Conservation (phyloP, 2,113 vertebrate genomes). For the Epinephelus fuscoguttatus region DNA sequence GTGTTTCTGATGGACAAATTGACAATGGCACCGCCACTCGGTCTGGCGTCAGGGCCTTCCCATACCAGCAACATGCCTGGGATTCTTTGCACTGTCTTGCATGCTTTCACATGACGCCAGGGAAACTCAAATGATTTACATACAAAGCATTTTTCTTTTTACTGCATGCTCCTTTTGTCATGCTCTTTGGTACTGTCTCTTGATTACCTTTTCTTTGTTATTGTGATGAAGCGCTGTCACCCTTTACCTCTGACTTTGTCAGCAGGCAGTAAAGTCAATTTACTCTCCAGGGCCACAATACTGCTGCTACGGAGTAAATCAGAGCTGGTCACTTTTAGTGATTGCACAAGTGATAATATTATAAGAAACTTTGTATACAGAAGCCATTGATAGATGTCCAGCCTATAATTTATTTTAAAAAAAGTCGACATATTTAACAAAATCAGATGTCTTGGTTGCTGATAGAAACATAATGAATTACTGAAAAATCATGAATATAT, state of each 20-base stretch:
- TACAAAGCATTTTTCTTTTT: conserved; percentile 65
- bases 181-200: conserved; percentile 46
- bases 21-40: conserved; percentile 69
- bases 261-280: conserved; percentile 48
- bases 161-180: conserved; percentile 61
- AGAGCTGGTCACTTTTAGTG: conserved; percentile 13
- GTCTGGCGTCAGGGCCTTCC: conserved; percentile 69
- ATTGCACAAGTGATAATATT: background rate
- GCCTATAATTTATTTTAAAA: too few species aligned
- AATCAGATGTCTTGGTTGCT: background rate
- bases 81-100: conserved; percentile 72
- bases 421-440: background rate
- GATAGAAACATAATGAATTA: background rate
- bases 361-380: background rate
- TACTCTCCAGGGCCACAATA: background rate
- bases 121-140: conserved; percentile 72
- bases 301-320: background rate
- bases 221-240: conserved; percentile 50
- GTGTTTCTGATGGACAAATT: conserved; percentile 53
- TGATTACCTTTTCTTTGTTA: conserved; percentile 64
- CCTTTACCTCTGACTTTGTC: conserved; percentile 48
- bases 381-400: background rate
- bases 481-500: background rate
- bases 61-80: conserved; percentile 68
- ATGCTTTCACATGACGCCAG: conserved; percentile 75